Percentiles rank a stretch among this genome's conserved stretches.
Conservation (phyloP, 2,797 vertebrate genomes). For the Sphenodon punctatus region DNA sequence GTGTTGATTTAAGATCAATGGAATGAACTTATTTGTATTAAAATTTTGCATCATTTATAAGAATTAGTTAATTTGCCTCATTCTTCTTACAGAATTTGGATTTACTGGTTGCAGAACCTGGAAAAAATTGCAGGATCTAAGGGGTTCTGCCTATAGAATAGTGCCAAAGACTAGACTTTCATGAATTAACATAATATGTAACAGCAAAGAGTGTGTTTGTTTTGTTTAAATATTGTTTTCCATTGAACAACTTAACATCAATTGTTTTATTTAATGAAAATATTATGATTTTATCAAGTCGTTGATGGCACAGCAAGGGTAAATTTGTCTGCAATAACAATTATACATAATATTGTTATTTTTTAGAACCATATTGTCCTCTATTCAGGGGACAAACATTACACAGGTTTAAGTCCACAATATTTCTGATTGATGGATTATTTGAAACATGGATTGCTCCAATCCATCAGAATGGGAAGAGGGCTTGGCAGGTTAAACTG, state of each 20-base stretch:
- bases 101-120: no score
- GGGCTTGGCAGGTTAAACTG: background rate
- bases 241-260: background rate
- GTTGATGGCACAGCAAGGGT: background rate
- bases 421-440: background rate
- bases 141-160: no score
- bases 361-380: background rate
- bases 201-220: background rate
- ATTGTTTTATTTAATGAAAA: no score
- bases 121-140: no score
- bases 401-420: background rate
- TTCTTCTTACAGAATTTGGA: no score
- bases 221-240: background rate
- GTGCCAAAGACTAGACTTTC: background rate
- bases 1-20: no score
- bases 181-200: background rate
- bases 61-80: no score
- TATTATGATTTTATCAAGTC: background rate
- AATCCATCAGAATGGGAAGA: background rate
- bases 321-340: background rate
- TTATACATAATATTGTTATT: background rate
- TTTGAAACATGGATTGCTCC: background rate
- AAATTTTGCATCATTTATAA: no score
- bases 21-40: no score
- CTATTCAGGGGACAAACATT: background rate